Evolutionary conservation across 1,140 invertebrate genomes (phyloP), one percentile per base, ranked within the genome.

Genomic region (Calycopis cecrops): DNA sequence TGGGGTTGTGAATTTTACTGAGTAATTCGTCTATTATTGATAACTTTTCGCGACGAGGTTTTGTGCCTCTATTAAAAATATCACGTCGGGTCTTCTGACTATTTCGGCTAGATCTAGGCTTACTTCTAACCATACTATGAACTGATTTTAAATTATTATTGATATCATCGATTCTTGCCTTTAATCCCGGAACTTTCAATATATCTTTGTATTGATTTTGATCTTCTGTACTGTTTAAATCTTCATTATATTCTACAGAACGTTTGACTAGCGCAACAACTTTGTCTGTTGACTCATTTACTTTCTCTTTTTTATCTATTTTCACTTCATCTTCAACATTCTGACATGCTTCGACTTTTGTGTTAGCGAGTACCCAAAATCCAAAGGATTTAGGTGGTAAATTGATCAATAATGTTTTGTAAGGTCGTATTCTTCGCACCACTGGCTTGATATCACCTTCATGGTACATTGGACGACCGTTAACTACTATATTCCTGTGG

Each of bases 301-400:
- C 42, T 9, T 63, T 66, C 16, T 66, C 67, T 34, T 62, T 44
- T 14, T 55, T 53, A 9, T 61, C 54, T 0, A 64, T 55, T 18
- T 70, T 55, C 6, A 49, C 42, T 35, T 79, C 67, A 21, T 69
- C 40, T 9, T 44, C 14, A 6, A 44, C 40, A 16, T 44, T 44
- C 17, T 44, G 63, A 54, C 85, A 89, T 7, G 81, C 76, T 53
- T 83, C 63, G 1, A 91, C 80, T 70, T 89, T 85, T 1, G 89
- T 73, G 52, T 86, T 87, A 1, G 90, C 88, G 9, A 91, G 55
- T 3, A 91, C 87, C 90, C 90, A 91, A 63, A 91, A 91, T 0
- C 90, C 90, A 42, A 91, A 89, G 2, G 85, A 83, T 52, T 88
- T 88, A 0, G 90, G 78, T 11, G 89, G 88, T 3, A 91, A 54